phyloP scores from a whole-genome alignment of 2,888 invertebrate genomes.

The Limnephilus marmoratus region DNA sequence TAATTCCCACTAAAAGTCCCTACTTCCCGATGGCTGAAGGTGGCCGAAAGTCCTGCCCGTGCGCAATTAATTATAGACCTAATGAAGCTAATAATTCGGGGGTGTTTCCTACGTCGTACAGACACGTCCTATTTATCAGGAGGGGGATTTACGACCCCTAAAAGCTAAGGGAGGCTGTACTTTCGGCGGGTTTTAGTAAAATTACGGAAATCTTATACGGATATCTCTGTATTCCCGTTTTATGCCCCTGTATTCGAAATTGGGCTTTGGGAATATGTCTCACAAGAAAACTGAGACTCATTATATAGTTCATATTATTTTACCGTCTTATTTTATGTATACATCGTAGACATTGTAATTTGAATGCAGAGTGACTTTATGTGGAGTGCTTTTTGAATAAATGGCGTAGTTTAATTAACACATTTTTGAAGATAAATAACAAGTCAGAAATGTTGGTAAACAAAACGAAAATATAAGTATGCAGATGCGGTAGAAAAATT shows the following conservation, averaged over 20 bases:
- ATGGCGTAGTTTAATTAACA: no score
- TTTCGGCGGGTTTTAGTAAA: not conserved
- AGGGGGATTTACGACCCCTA: not conserved
- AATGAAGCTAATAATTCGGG: slow-evolving; percentile 25
- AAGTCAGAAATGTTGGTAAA: no score
- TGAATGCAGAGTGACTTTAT: no score
- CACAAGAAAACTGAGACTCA: no score
- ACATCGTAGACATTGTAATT: no score
- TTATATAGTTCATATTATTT: no score
- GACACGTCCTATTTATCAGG: slow-evolving; percentile 26
- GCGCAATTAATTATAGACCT: slow-evolving; percentile 11
- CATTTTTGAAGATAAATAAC: no score
- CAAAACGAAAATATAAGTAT: no score
- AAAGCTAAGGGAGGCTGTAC: not conserved
- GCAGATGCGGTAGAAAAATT: no score
- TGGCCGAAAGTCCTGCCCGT: not conserved
- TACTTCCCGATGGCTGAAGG: not conserved
- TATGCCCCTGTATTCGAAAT: not conserved
- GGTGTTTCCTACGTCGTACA: not conserved
- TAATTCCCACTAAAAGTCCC: not conserved
- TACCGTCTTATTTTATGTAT: no score
- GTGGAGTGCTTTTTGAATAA: no score
- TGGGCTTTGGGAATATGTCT: no score
- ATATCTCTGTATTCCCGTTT: not conserved
- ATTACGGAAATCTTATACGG: not conserved